Evolutionary conservation across 2,797 vertebrate species (phyloP).

Genomic region (Paedocypris micromegethes): DNA sequence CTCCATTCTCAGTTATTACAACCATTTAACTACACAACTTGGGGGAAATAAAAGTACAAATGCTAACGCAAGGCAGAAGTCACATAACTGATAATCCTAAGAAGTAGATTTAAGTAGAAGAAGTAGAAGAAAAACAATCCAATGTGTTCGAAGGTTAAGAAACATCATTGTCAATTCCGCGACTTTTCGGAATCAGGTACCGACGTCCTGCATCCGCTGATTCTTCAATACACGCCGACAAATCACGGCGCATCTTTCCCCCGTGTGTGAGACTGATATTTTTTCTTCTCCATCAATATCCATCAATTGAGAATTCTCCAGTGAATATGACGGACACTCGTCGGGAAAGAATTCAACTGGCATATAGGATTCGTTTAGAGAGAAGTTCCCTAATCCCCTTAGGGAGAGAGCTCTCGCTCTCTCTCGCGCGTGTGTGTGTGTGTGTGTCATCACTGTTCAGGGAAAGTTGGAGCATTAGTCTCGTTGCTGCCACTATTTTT

Average conservation of each 20-base stretch:
- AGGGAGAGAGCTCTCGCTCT: conserved; percentile 47
- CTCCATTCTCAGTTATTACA: conserved; percentile 58
- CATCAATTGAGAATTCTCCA: conserved; percentile 9
- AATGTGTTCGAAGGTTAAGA: too few relatives aligned
- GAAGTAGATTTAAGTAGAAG: not conserved
- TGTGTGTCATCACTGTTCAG: too few relatives aligned
- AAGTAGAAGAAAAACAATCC: not conserved
- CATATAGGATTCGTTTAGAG: conserved; percentile 51
- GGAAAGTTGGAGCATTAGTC: not conserved
- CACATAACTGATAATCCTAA: conserved; percentile 13
- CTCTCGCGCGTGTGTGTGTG: not conserved
- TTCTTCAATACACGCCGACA: not conserved
- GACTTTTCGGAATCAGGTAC: too few relatives aligned
- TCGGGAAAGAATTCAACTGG: conserved; percentile 33
- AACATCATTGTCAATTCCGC: too few relatives aligned
- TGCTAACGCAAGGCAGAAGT: not conserved
- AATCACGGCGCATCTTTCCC: not conserved
- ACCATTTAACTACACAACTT: conserved; percentile 65
- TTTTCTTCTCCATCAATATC: too few relatives aligned
- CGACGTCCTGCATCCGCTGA: not conserved
- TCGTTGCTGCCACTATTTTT: not conserved
- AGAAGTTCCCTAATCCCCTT: conserved; percentile 75
- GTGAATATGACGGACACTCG: conserved; percentile 15
- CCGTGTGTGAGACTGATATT: not conserved
- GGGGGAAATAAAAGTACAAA: conserved; percentile 15